A percentile compares a stretch with the other conserved stretches of the same genome.
Conservation (phyloP, 2,797 vertebrate genomes). For the Malacoctenus gilli region DNA sequence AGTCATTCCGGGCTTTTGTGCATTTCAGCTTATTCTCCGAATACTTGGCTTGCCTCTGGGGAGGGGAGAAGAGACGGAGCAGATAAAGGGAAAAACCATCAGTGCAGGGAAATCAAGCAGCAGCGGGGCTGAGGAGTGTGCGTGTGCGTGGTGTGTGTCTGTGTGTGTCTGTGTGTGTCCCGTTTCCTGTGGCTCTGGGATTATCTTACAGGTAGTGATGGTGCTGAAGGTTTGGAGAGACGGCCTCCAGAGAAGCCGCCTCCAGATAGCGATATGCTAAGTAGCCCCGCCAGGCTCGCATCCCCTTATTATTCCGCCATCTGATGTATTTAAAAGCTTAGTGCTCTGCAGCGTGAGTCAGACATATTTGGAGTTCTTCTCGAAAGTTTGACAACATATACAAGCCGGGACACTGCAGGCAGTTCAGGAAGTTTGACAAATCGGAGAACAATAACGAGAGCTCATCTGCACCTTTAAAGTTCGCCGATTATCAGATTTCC, state of each 20-base stretch:
- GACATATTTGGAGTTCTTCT: too few species aligned
- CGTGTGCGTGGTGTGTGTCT: too few species aligned
- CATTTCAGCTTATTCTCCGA: slow-evolving; percentile 99
- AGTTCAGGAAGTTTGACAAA: too few species aligned
- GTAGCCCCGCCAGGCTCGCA: slow-evolving; percentile 20
- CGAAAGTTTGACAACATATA: too few species aligned
- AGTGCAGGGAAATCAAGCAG: slow-evolving; percentile 36
- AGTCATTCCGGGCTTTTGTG: slow-evolving; percentile 97
- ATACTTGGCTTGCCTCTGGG: slow-evolving; percentile 97
- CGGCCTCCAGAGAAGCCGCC: slow-evolving; percentile 24
- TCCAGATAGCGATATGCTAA: slow-evolving; percentile 23
- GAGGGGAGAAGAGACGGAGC: slow-evolving; percentile 39
- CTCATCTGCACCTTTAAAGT: too few species aligned
- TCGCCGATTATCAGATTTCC: too few species aligned
- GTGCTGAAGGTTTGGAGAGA: slow-evolving; percentile 14
- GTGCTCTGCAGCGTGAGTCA: too few species aligned
- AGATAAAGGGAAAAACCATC: slow-evolving; percentile 41
- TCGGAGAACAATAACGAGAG: too few species aligned
- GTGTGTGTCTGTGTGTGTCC: too few species aligned
- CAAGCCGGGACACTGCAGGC: too few species aligned
- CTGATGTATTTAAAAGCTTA: not conserved
- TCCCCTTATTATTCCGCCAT: slow-evolving; percentile 27
- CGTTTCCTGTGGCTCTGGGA: slow-evolving; percentile 34
- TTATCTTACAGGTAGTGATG: slow-evolving; percentile 29
- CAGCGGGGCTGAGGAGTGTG: slow-evolving; percentile 10